phyloP scores from a whole-genome alignment of 2,797 vertebrate species.

The Bradypodion ventrale region DNA sequence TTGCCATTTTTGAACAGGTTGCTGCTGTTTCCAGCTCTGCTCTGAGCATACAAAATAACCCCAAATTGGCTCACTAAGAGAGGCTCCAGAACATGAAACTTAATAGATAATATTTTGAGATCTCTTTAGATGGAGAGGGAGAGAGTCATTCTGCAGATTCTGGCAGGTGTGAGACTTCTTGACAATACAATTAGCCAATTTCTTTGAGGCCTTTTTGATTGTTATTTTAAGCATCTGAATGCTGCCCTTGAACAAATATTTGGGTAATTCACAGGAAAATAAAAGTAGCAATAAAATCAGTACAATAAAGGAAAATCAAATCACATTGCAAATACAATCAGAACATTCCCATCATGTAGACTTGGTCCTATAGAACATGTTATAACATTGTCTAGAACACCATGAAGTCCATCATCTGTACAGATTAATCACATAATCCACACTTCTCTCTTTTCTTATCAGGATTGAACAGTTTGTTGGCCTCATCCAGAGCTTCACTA shows the following conservation, averaged over 20 bases:
- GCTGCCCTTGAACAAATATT: background rate
- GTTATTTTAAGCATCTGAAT: background rate
- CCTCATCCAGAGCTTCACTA: too few species aligned
- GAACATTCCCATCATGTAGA: too few species aligned
- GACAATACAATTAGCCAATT: constrained; percentile 62
- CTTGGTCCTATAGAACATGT: too few species aligned
- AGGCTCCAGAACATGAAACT: background rate
- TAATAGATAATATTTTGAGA: constrained; percentile 3
- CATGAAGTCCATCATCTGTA: too few species aligned
- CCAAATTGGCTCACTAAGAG: background rate
- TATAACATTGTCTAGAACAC: too few species aligned
- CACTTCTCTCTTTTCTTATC: too few species aligned
- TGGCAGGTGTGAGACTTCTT: constrained; percentile 61
- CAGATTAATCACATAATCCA: too few species aligned
- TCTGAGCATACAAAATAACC: background rate
- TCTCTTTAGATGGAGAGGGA: background rate
- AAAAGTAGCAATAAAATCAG: background rate
- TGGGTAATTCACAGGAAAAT: background rate
- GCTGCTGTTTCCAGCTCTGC: background rate
- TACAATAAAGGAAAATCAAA: background rate
- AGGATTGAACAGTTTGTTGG: too few species aligned
- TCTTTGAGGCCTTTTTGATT: background rate
- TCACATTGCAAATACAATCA: background rate
- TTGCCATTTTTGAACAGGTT: too few species aligned
- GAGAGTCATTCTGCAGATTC: constrained; percentile 15